phyloP scores from a whole-genome alignment of 53 echinoderm and acorn worm genomes.

The Pentamera pediparva region DNA sequence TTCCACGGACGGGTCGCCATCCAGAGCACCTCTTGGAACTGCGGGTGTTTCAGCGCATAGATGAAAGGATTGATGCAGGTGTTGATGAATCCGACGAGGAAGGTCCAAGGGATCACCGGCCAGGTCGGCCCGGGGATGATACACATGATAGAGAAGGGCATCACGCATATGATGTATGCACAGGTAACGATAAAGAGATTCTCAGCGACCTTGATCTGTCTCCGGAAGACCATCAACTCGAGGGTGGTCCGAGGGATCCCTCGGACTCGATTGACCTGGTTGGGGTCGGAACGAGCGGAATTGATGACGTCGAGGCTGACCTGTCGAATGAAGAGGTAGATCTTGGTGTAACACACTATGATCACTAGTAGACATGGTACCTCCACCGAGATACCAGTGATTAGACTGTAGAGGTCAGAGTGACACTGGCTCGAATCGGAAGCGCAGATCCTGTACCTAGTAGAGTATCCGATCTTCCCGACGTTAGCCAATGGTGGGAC shows the following conservation, averaged over 20 bases:
- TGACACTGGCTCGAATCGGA: conserved; percentile 11
- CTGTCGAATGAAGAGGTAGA: neutral
- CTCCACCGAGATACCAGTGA: neutral
- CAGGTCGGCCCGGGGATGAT: neutral
- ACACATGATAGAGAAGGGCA: conserved; percentile 19
- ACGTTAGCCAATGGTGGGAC: conserved; percentile 29
- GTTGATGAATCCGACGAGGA: neutral
- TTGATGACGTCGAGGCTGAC: neutral
- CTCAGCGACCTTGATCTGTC: conserved; percentile 28
- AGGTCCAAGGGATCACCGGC: neutral
- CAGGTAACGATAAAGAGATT: conserved; percentile 44
- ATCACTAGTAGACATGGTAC: conserved; percentile 9
- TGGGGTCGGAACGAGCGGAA: neutral
- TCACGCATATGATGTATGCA: conserved; percentile 34
- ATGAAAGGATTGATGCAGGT: conserved; percentile 13
- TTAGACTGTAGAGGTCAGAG: conserved; percentile 21
- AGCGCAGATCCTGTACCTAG: conserved; percentile 42
- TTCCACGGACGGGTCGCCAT: neutral
- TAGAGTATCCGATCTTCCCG: conserved; percentile 40
- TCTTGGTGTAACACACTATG: neutral
- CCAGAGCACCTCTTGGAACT: conserved; percentile 7
- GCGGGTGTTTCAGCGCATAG: conserved; percentile 7
- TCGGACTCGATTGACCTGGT: neutral
- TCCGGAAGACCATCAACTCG: conserved; percentile 2
- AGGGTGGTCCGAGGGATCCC: neutral